phyloP scores from a whole-genome alignment of 2,113 vertebrate genomes.

The Phoxinus phoxinus region DNA sequence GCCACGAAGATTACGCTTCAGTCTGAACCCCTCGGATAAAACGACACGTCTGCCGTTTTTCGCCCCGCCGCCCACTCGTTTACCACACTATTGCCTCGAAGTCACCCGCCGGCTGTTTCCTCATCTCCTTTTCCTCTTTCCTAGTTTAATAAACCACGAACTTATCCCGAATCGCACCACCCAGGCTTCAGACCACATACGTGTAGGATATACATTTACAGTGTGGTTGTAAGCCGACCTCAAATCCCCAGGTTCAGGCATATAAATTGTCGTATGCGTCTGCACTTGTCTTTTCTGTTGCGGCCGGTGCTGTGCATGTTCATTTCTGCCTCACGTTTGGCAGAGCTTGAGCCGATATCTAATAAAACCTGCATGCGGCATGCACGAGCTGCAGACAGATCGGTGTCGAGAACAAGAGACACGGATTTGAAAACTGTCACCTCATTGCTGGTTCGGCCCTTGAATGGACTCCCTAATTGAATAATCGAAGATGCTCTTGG shows the following conservation, averaged over 20 bases:
- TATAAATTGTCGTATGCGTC: conserved; percentile 63
- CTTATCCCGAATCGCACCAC: conserved; percentile 15
- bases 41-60: conserved; percentile 43
- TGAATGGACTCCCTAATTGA: conserved; percentile 65
- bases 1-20: conserved; percentile 26
- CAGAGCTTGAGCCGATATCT: conserved; percentile 52
- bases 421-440: conserved; percentile 67
- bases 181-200: conserved; percentile 46
- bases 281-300: conserved; percentile 60
- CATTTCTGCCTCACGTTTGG: conserved; percentile 62
- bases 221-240: conserved; percentile 47
- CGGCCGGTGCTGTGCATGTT: conserved; percentile 47
- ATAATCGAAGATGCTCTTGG: conserved; percentile 71
- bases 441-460: conserved; percentile 41
- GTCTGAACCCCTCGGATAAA: conserved; percentile 26
- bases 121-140: conserved; percentile 21
- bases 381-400: conserved; percentile 44
- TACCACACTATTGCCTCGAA: conserved; percentile 31
- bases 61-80: neutral
- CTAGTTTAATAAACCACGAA: conserved; percentile 52
- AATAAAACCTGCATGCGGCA: conserved; percentile 24
- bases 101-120: conserved; percentile 16
- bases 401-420: conserved; percentile 51
- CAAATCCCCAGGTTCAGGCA: conserved; percentile 49
- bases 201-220: conserved; percentile 58